Evolutionary conservation across 2,797 vertebrate species (phyloP).

Genomic region (Rhodeus uyekii): DNA sequence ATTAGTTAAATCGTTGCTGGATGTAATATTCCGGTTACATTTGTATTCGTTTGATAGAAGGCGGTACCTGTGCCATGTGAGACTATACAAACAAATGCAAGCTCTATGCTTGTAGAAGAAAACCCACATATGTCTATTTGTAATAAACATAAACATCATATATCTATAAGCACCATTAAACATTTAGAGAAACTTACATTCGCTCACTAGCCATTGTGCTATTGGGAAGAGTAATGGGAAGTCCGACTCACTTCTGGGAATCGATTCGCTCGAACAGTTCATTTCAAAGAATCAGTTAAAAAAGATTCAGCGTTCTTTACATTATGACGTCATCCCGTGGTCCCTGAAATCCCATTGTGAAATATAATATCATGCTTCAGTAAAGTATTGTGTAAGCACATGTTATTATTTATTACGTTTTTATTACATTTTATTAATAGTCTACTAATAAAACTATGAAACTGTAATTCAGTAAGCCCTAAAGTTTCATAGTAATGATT

Average conservation of each 20-base stretch:
- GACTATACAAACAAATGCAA: not conserved
- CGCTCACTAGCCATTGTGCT: not conserved
- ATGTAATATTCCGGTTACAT: not conserved
- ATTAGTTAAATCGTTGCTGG: not conserved
- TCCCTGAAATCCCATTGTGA: no score
- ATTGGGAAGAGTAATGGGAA: not conserved
- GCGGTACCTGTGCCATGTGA: not conserved
- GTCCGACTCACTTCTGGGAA: not conserved
- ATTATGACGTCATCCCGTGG: not conserved
- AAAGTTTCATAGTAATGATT: not conserved
- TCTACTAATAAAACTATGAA: not conserved
- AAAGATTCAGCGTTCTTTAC: not conserved
- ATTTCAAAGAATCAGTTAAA: not conserved
- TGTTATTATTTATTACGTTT: not conserved
- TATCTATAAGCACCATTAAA: not conserved
- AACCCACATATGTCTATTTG: no score
- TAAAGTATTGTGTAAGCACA: not conserved
- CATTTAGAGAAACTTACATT: not conserved
- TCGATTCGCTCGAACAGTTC: conserved; percentile 10
- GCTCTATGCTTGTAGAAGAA: not conserved
- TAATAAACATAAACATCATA: not conserved
- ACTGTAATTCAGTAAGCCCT: not conserved
- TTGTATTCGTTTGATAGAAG: not conserved
- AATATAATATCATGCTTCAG: not conserved
- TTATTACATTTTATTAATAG: not conserved